phyloP scores from a whole-genome alignment of 1,140 invertebrate genomes.

The Lepidurus packardi region DNA sequence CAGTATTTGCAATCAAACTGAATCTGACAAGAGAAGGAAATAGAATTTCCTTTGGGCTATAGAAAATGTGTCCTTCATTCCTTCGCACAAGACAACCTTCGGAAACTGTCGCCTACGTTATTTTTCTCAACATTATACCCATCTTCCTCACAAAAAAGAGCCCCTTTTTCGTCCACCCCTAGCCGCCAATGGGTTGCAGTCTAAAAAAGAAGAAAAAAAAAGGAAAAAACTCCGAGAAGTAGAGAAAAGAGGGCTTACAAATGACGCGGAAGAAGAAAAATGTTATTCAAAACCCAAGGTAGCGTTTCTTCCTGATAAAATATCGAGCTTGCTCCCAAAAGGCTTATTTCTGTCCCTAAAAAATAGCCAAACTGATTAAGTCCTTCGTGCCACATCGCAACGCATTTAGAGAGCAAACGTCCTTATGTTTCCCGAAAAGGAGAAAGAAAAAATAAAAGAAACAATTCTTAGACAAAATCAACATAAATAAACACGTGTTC shows the following conservation, averaged over 20 bases:
- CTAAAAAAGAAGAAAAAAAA: background rate
- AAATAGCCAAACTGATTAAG: background rate
- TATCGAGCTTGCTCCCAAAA: background rate
- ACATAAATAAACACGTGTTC: background rate
- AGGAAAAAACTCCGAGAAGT: background rate
- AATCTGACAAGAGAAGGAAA: constrained; percentile 15
- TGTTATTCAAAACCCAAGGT: constrained; percentile 17
- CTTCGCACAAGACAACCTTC: constrained; percentile 1
- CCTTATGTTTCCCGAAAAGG: no score
- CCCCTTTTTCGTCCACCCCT: background rate
- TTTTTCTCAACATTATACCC: constrained; percentile 5
- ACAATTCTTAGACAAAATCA: background rate
- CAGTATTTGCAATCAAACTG: constrained; percentile 15
- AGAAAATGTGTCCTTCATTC: constrained; percentile 15
- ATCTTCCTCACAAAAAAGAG: background rate
- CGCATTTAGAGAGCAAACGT: no score
- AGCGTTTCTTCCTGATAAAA: constrained; percentile 15
- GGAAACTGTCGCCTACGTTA: constrained; percentile 7
- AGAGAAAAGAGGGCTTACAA: background rate
- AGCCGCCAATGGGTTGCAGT: background rate
- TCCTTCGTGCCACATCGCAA: no score
- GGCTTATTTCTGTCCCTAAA: background rate
- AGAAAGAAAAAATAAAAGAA: background rate
- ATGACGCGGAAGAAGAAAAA: constrained; percentile 18
- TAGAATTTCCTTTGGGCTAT: background rate